Percentiles rank a stretch among this genome's conserved stretches.
Conservation (phyloP, 2,797 vertebrate species). For the Leptatherina wallacei region DNA sequence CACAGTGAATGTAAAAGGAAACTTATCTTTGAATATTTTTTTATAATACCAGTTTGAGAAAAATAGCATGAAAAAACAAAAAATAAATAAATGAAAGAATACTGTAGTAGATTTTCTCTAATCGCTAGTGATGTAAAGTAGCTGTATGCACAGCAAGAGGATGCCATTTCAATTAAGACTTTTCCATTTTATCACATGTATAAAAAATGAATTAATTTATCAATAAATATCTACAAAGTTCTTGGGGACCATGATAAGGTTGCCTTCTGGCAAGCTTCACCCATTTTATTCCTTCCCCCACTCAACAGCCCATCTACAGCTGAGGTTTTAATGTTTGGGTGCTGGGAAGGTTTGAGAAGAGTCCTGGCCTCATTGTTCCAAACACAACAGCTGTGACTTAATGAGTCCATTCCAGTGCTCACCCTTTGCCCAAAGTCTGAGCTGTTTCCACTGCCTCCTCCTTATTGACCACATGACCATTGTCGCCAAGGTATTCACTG, state of each 20-base stretch:
- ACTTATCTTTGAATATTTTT: slow-evolving; percentile 40
- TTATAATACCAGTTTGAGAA: slow-evolving; percentile 14
- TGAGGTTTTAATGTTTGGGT: slow-evolving; percentile 60
- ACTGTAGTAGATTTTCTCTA: not conserved
- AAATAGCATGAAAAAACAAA: not conserved
- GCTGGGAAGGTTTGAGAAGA: slow-evolving; percentile 62
- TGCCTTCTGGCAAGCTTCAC: slow-evolving; percentile 28
- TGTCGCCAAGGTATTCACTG: slow-evolving; percentile 76
- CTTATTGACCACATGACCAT: slow-evolving; percentile 82
- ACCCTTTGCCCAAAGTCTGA: slow-evolving; percentile 73
- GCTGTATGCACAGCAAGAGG: not conserved
- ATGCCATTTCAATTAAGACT: not conserved
- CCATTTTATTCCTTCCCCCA: slow-evolving; percentile 17
- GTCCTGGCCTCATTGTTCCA: slow-evolving; percentile 71
- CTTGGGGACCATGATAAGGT: slow-evolving; percentile 50
- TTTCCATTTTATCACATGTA: not conserved
- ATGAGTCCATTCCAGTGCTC: slow-evolving; percentile 78
- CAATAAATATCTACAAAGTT: slow-evolving; percentile 37
- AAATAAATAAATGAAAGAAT: not conserved
- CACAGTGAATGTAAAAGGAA: slow-evolving; percentile 80
- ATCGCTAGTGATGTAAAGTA: not conserved
- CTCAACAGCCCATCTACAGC: slow-evolving; percentile 45
- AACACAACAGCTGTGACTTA: slow-evolving; percentile 82
- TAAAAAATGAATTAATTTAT: no score
- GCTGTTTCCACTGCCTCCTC: slow-evolving; percentile 74